phyloP scores from a whole-genome alignment of 2,113 vertebrate genomes.

The Cyrtonyx montezumae region DNA sequence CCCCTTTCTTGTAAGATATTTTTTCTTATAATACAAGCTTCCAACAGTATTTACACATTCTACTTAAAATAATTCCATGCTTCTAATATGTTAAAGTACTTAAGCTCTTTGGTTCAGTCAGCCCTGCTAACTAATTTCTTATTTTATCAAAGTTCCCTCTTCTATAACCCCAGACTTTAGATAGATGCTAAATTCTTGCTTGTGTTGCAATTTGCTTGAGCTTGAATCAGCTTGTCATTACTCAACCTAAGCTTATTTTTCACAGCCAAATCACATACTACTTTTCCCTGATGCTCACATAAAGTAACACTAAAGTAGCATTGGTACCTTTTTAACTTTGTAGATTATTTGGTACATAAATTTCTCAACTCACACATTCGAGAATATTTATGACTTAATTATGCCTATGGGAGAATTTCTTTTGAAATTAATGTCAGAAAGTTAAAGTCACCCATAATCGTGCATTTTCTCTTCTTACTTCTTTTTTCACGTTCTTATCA shows the following conservation, averaged over 20 bases:
- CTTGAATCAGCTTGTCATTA: neutral
- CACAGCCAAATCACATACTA: neutral
- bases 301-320: neutral
- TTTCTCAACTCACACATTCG: neutral
- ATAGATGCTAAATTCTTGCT: neutral
- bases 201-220: neutral
- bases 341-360: neutral
- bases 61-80: neutral
- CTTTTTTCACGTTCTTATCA: neutral
- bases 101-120: neutral
- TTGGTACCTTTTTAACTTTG: neutral
- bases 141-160: neutral
- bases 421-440: neutral
- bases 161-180: neutral
- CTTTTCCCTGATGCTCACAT: neutral
- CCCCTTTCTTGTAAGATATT: neutral
- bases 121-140: neutral
- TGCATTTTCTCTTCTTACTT: fast-evolving
- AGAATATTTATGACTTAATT: neutral
- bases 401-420: neutral
- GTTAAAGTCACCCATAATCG: neutral
- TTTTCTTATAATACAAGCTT: neutral
- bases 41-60: neutral
- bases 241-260: neutral
- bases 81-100: neutral